Evolutionary conservation across 2,797 vertebrate species (phyloP).

Genomic region (Diplodus puntazzo): DNA sequence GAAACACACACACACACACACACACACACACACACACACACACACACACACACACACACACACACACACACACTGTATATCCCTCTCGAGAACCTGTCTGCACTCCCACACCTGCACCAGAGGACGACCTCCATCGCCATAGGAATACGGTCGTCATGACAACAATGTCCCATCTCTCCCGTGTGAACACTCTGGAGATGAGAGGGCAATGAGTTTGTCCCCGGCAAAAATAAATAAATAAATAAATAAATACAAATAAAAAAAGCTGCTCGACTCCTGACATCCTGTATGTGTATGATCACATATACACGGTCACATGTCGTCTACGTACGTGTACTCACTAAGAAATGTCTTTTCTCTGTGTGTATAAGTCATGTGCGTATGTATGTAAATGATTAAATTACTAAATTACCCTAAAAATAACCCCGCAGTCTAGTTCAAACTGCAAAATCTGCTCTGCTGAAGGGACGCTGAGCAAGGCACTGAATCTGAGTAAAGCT

Average conservation of each 20-base stretch:
- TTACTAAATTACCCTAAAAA: too few species aligned
- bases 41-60: constrained; percentile 2
- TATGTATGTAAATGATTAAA: too few species aligned
- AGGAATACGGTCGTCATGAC: constrained; percentile 50
- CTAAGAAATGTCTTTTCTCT: too few species aligned
- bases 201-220: constrained; percentile 23
- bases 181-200: constrained; percentile 16
- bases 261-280: not conserved
- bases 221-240: too few species aligned
- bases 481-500: not conserved
- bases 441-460: not conserved
- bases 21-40: too few species aligned
- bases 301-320: too few species aligned
- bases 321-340: too few species aligned
- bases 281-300: not conserved
- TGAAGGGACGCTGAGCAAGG: not conserved
- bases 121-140: constrained; percentile 1
- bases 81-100: not conserved
- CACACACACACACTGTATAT: not conserved
- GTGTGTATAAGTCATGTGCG: too few species aligned
- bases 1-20: not conserved
- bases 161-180: constrained; percentile 36
- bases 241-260: too few species aligned
- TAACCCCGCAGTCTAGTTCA: not conserved
- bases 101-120: constrained; percentile 20